Evolutionary conservation across 2,113 vertebrate species (phyloP).

Genomic region (Tachysurus vachellii): DNA sequence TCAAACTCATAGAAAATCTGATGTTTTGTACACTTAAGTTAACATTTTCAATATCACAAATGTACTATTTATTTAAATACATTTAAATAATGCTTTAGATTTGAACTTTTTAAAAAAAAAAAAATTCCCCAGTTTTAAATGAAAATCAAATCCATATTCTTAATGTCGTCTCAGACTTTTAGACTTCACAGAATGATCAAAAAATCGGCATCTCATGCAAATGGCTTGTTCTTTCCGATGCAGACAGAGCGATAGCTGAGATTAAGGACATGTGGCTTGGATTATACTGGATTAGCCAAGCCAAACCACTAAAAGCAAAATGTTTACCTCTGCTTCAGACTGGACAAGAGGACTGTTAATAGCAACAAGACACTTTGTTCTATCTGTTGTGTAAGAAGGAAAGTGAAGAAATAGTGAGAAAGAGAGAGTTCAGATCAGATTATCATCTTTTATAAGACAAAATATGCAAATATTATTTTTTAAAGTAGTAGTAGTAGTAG

Average conservation of each 20-base stretch:
- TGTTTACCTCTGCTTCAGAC: constrained; percentile 48
- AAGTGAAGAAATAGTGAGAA: neutral
- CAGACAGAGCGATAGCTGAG: constrained; percentile 55
- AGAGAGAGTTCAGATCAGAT: neutral
- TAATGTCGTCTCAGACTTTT: neutral
- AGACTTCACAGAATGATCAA: neutral
- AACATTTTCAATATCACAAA: neutral
- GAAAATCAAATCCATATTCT: no score
- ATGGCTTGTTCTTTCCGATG: constrained; percentile 63
- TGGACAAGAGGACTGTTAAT: neutral
- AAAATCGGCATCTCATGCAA: constrained; percentile 3
- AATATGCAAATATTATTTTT: neutral
- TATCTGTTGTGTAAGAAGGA: neutral
- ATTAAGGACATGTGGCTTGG: constrained; percentile 71
- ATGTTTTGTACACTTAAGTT: neutral
- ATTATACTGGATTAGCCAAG: constrained; percentile 71
- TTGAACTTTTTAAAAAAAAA: neutral
- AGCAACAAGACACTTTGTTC: neutral
- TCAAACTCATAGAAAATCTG: neutral
- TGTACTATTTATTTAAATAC: neutral
- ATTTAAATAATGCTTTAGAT: neutral
- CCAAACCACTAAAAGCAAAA: constrained; percentile 68
- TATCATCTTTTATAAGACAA: neutral
- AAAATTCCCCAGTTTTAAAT: neutral
- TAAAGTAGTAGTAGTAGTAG: neutral